Base-by-base conservation (phyloP, 2,797 vertebrate genomes). In the Platyrinchus mystaceus region DNA sequence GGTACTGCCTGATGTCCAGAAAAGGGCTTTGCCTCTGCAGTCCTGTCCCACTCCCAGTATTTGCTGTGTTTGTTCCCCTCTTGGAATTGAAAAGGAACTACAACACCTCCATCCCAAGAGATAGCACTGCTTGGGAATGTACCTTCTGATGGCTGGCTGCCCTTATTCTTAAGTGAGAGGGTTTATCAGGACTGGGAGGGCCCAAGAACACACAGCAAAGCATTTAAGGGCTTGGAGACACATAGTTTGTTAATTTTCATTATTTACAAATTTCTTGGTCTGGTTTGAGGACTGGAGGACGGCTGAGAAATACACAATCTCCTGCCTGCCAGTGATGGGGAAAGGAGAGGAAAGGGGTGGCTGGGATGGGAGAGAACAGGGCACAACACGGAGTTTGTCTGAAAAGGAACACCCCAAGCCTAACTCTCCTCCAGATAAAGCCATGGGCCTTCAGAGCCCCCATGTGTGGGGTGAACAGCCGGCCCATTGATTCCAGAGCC, bases 221-320 rank as follows among this genome's bases (percentile, higher is more conserved):
- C 7, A 22, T 36, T 75, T 62, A 14, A 20, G 39, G 46, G 22
- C 55, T 53, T 9, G 15, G 43, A 23, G 23, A 67, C 30, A 15
- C 2, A 0, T 22, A 76, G 64, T 85, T 9, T 34, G 49, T 36
- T 27, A 7, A 27, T 55, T 74, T 27, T 49, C 56, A 43, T 87
- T 18, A 49, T 44, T 87, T n/a, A 9, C 46, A 47, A 58, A 15
- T 15, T 2, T 3, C 17, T 3, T 0, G 0, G 3, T 4, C 26
- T 32, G 23, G 7, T 79, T 70, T 39, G 49, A 64, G 52, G 55
- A 16, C 26, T n/a, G 7, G 28, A 39, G 34, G 21, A 14, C 17
- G 32, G 16, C 37, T 68, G 53, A 73, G 59, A 47, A 23, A 32
- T 5, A 27, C 6, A 1, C 7, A 23, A 41, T 5, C 34, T 80